phyloP scores from a whole-genome alignment of 2,888 invertebrate species.

The Rugalucina vietnamica region DNA sequence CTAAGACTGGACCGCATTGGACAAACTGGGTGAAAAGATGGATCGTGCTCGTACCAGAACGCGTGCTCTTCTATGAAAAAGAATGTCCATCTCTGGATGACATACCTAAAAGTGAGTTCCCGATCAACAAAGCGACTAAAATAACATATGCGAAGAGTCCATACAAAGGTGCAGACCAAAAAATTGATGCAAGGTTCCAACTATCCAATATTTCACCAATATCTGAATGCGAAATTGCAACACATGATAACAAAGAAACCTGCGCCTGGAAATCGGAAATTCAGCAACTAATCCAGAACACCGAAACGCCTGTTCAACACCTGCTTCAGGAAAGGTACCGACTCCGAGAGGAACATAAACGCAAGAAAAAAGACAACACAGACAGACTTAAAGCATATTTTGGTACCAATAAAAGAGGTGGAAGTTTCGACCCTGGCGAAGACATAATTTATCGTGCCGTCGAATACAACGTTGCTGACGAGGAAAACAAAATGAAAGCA shows the following conservation, averaged over 20 bases:
- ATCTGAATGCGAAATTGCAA: slow-evolving; percentile 54
- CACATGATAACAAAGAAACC: slow-evolving; percentile 14
- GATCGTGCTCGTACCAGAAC: slow-evolving; percentile 50
- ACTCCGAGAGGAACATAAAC: not conserved
- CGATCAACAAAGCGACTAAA: not conserved
- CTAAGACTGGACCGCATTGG: slow-evolving; percentile 62
- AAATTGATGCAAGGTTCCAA: slow-evolving; percentile 41
- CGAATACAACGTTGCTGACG: slow-evolving; percentile 6
- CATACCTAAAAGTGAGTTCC: not conserved
- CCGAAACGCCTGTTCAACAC: slow-evolving; percentile 23
- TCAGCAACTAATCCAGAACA: not conserved
- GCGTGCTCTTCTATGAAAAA: slow-evolving; percentile 42
- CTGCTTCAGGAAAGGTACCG: slow-evolving; percentile 10
- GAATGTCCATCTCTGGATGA: not conserved
- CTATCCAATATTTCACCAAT: slow-evolving; percentile 44
- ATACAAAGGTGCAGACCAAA: slow-evolving; percentile 14
- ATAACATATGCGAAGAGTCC: not conserved
- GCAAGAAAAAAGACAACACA: not conserved
- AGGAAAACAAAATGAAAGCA: slow-evolving; percentile 52
- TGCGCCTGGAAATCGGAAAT: slow-evolving; percentile 19
- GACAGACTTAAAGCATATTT: not conserved
- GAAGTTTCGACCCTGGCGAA: not conserved
- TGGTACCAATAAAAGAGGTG: not conserved
- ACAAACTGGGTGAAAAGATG: slow-evolving; percentile 57
- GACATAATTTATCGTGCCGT: too few species aligned